Base-by-base conservation (phyloP, 2,888 invertebrate species). In the Acanthosoma haemorrhoidale region DNA sequence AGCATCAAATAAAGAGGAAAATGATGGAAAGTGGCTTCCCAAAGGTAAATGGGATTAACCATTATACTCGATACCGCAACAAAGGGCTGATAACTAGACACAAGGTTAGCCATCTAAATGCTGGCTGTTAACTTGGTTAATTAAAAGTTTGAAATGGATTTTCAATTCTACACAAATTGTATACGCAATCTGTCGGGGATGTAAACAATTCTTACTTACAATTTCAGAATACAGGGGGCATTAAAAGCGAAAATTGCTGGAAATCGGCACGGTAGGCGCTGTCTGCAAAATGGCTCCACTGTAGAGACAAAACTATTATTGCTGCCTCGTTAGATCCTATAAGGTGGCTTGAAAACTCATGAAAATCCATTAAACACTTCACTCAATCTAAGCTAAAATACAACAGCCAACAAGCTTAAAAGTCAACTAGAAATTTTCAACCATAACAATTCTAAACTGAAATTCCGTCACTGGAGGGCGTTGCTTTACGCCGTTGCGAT, bases 231-330 rank as follows among this genome's bases (percentile, higher is more conserved):
- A 82, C 82, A 86, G 86, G 85, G 85, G 85, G 86, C 86, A 85
- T 85, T 84, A 81, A 81, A 83, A 82, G 83, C 83, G 83, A 84
- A 85, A 85, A 85, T 84, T 85, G 84, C 85, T 80, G 80, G 82
- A 83, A 85, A 84, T 85, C 84, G 85, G 85, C 86, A 85, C 85
- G 81, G 85, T 83, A 83, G 85, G 86, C 86, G 86, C 86, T 86
- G 86, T 83, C 84, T 84, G 85, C 85, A 85, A 71, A 71, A 74
- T 73, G 74, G 74, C 72, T 51, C 66, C 66, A 25, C 21, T 51
- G n/a, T 51, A 51, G 51, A 25, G 51, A n/a, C 25, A 51, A 51
- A 51, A 51, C 51, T 51, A 51, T 51, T 51, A 25, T 21, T 25
- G 21, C 51, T 51, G 25, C n/a, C n/a, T 3, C n/a, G n/a, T n/a